Evolutionary conservation across 37 sponge, comb jelly and placozoan genomes (phyloP).

Genomic region (Beroe ovata): DNA sequence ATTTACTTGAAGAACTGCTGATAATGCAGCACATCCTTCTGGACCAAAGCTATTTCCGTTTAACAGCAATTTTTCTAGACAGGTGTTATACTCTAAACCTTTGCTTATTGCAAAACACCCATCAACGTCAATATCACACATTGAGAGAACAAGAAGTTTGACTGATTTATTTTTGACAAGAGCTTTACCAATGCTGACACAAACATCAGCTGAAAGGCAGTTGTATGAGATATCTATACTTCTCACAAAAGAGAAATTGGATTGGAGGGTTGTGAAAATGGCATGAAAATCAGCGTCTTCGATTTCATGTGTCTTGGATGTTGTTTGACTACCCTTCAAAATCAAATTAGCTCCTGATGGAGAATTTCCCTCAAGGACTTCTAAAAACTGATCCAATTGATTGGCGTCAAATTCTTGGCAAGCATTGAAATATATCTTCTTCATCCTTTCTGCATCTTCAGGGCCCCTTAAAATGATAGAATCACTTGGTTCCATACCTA

Average conservation of each 20-base stretch:
- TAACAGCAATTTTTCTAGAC: not conserved
- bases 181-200: constrained; percentile 2
- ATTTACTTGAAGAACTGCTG: not conserved
- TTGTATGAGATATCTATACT: constrained; percentile 14
- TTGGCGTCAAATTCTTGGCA: not conserved
- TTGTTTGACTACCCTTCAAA: not conserved
- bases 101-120: constrained; percentile 41
- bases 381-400: not conserved
- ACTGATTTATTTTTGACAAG: constrained; percentile 1
- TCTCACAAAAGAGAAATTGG: not conserved
- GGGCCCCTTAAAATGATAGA: not conserved
- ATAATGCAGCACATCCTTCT: constrained; percentile 8
- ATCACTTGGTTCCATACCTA: not conserved
- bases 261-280: not conserved
- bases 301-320: not conserved
- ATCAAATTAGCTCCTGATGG: not conserved
- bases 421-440: constrained; percentile 15
- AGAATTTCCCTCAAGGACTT: constrained; percentile 12
- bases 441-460: not conserved
- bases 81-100: not conserved
- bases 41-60: constrained; percentile 16
- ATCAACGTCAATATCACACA: constrained; percentile 39
- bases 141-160: not conserved
- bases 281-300: constrained; percentile 18
- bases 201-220: not conserved